Evolutionary conservation across 2,888 invertebrate genomes (phyloP).

Genomic region (Macaria liturata): DNA sequence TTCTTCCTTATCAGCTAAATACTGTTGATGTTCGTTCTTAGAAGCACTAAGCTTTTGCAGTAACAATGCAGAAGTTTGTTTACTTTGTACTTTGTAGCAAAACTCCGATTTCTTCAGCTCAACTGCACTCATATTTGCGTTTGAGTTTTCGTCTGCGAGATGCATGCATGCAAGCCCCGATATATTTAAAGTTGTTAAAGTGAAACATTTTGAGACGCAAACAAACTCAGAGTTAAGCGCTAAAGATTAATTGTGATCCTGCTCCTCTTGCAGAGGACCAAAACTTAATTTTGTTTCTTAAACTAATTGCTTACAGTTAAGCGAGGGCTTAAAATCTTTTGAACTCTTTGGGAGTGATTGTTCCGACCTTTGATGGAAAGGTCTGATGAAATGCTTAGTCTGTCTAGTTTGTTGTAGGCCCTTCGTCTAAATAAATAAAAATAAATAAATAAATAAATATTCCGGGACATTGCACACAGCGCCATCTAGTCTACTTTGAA

Average conservation of each 20-base stretch:
- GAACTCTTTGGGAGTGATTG: constrained; percentile 45
- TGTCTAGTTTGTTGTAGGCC: constrained; percentile 12
- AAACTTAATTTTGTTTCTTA: constrained; percentile 75
- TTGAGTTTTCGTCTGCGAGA: constrained; percentile 8
- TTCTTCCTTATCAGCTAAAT: too few relatives aligned
- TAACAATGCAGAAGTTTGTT: not conserved
- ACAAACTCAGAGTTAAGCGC: constrained; percentile 53
- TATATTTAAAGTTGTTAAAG: constrained; percentile 27
- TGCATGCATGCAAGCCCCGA: constrained; percentile 28
- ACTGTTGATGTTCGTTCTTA: too few relatives aligned
- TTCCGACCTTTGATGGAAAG: constrained; percentile 32
- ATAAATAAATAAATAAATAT: too few relatives aligned
- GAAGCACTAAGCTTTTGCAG: not conserved
- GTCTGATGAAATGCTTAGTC: constrained; percentile 24
- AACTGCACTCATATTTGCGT: not conserved
- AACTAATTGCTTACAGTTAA: constrained; percentile 61
- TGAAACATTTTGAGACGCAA: constrained; percentile 33
- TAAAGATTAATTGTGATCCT: constrained; percentile 73
- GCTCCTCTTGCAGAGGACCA: constrained; percentile 61
- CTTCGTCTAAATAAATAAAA: too few relatives aligned
- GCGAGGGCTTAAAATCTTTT: constrained; percentile 59
- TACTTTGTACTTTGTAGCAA: not conserved
- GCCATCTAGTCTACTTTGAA: too few relatives aligned
- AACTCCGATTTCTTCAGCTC: not conserved
- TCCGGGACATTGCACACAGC: too few relatives aligned